A percentile compares a stretch with the other conserved stretches of the same genome.
Conservation (phyloP, 2,888 invertebrate genomes). For the Ophioninae sp. region DNA sequence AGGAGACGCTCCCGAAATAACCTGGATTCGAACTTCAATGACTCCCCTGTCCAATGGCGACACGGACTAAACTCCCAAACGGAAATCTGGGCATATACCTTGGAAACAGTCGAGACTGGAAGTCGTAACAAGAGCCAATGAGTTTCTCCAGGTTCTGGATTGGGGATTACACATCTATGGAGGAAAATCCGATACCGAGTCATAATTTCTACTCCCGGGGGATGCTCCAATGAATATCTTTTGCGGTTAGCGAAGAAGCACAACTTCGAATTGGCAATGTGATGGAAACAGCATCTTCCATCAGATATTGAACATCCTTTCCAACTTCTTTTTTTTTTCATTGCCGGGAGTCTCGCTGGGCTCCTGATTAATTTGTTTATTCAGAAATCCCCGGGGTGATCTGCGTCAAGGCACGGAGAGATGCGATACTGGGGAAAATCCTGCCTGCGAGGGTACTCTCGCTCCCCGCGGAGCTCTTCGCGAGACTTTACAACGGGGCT, state of each 20-base stretch:
- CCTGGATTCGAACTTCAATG: constrained; percentile 49
- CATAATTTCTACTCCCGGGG: constrained; percentile 10
- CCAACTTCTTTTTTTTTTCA: background rate
- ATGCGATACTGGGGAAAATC: constrained; percentile 16
- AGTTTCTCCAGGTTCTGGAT: constrained; percentile 16
- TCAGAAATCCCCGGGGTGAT: constrained; percentile 14
- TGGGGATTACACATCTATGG: constrained; percentile 21
- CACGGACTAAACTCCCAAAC: constrained; percentile 20
- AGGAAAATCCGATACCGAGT: constrained; percentile 6
- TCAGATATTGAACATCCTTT: background rate
- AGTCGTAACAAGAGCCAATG: constrained; percentile 14
- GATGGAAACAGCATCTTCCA: background rate
- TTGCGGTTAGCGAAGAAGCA: background rate
- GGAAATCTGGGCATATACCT: constrained; percentile 12
- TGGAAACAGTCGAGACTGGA: constrained; percentile 37
- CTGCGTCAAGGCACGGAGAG: constrained; percentile 31
- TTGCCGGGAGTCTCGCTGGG: background rate
- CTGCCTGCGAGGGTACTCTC: constrained; percentile 32
- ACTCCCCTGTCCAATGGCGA: constrained; percentile 6
- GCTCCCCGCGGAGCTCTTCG: constrained; percentile 35
- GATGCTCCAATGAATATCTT: background rate
- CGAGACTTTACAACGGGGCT: constrained; percentile 61
- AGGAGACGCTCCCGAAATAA: constrained; percentile 35
- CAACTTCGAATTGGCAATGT: background rate
- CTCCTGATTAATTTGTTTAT: constrained; percentile 31